These are phyloP conservation scores for Lasioglossum pauxillum DNA, from an alignment of 2,888 invertebrate genomes.

Conservation along the genomic window DNA sequence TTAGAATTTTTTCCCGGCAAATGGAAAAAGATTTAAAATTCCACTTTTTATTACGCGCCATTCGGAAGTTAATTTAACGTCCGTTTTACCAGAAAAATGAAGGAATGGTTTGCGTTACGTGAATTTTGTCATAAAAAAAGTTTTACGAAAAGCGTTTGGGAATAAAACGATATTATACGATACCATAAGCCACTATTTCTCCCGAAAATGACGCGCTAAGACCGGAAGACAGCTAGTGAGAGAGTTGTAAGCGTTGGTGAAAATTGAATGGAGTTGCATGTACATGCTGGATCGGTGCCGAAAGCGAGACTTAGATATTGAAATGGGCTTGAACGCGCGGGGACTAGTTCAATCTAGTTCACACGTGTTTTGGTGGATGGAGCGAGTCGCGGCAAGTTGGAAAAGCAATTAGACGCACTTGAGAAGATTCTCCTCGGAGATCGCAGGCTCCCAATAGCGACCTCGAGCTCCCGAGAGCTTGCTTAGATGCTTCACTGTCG, in stretches of 20 bases:
- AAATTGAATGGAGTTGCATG: constrained; percentile 12
- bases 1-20: too few relatives aligned
- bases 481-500: not conserved
- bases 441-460: not conserved
- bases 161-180: too few relatives aligned
- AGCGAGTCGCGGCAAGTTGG: constrained; percentile 5
- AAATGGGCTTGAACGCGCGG: constrained; percentile 1
- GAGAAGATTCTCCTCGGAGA: not conserved
- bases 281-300: not conserved
- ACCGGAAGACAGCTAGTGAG: not conserved
- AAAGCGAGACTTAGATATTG: constrained; percentile 12
- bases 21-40: constrained; percentile 1
- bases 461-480: not conserved
- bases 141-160: too few relatives aligned
- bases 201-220: not conserved
- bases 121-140: too few relatives aligned
- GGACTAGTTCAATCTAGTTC: constrained; percentile 16
- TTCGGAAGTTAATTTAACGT: too few relatives aligned
- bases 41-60: not conserved
- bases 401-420: constrained; percentile 22
- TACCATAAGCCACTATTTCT: not conserved
- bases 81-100: too few relatives aligned
- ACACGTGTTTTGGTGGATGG: constrained; percentile 2
- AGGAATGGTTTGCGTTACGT: too few relatives aligned
- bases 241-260: not conserved